Conservation (phyloP, 2,888 invertebrate genomes). For the Plutella xylostella region DNA sequence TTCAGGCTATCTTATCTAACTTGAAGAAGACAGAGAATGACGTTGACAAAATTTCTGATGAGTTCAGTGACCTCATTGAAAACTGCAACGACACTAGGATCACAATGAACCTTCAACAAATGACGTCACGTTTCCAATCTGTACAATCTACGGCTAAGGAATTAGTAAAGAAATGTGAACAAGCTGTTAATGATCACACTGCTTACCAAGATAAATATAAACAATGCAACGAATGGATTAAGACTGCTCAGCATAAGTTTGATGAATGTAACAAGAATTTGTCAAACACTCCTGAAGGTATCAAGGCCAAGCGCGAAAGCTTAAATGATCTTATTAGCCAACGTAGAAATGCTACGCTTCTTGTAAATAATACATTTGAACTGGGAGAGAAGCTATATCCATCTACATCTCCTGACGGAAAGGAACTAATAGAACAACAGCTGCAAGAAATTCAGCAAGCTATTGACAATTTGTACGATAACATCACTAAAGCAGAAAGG, state of each 20-base stretch:
- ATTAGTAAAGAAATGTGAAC: slow-evolving; percentile 91
- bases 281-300: slow-evolving; percentile 75
- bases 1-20: slow-evolving; percentile 80
- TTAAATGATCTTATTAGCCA: slow-evolving; percentile 81
- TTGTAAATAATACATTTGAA: slow-evolving; percentile 88
- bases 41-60: slow-evolving; percentile 87
- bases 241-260: slow-evolving; percentile 78
- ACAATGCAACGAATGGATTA: slow-evolving; percentile 85
- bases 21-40: slow-evolving; percentile 87
- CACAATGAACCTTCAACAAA: slow-evolving; percentile 89
- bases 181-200: slow-evolving; percentile 85
- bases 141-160: slow-evolving; percentile 91
- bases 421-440: slow-evolving; percentile 86
- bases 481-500: slow-evolving; percentile 80
- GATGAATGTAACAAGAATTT: slow-evolving; percentile 74
- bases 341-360: slow-evolving; percentile 78
- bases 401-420: slow-evolving; percentile 87
- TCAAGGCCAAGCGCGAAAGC: slow-evolving; percentile 76
- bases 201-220: slow-evolving; percentile 85
- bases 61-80: slow-evolving; percentile 86
- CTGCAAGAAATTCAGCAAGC: slow-evolving; percentile 86
- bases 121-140: slow-evolving; percentile 90
- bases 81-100: slow-evolving; percentile 88
- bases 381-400: slow-evolving; percentile 89
- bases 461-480: slow-evolving; percentile 84